Base-by-base conservation (phyloP, 2,797 vertebrate species). In the Clamator glandarius region DNA sequence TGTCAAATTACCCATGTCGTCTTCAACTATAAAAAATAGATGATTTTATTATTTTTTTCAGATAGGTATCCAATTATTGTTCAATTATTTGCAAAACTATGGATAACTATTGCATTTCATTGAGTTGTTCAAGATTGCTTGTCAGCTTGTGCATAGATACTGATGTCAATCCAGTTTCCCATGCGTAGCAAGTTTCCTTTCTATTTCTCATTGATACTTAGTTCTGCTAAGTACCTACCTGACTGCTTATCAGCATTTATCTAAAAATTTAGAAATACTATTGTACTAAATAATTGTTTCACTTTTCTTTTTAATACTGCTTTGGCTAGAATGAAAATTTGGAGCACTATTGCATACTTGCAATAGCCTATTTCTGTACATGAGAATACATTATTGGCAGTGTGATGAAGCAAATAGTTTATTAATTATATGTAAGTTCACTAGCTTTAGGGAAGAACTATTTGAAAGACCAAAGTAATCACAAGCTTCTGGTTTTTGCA, bases 21-120 rank as follows among this genome's bases (percentile, higher is more conserved):
- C 57, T 59, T 92, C 46, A 89, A 80, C 57, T 63, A 59, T 69
- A 48, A 80, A 84, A 93, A 92, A 59, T 3, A 33, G 1, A 9
- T 59, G n/a, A n/a, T 15, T 5, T 44, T 68, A 76, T 55, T 9
- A 79, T 26, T 64, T 83, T 55, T 72, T 83, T 55, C 18, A 46
- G 36, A 26, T 59, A 3, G 13, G 15, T 39, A 57, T 29, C 18
- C 84, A 86, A 62, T 78, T 89, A 46, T 28, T 68, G 5, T 63
- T 90, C 74, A 89, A 85, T 44, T 83, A 44, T 44, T 88, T 89
- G 36, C 69, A 84, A 82, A 89, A 88, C 67, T 87, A 82, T 16
- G 39, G 36, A 78, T 23, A 90, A 76, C 67, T 81, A 75, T 36
- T 89, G n/a, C 84, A 84, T 72, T 54, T 42, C 1, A 3, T 76